phyloP scores from a whole-genome alignment of 2,888 invertebrate species.

The Rhagonycha lutea region DNA sequence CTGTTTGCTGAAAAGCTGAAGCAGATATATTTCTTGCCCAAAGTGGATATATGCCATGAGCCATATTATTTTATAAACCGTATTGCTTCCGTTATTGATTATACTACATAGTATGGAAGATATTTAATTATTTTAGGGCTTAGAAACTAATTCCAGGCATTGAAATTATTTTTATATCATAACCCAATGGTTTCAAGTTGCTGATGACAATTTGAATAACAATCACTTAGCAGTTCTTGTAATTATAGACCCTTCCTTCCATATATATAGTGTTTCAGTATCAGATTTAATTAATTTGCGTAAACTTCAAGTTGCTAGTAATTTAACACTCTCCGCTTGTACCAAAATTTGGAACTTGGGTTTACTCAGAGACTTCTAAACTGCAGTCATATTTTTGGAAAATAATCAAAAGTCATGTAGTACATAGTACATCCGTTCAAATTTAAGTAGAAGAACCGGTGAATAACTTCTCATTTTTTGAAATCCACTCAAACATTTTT shows the following conservation, averaged over 20 bases:
- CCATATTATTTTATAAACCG: background rate
- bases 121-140: background rate
- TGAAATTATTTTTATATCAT: background rate
- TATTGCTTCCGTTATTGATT: background rate
- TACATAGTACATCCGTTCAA: background rate
- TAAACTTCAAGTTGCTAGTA: background rate
- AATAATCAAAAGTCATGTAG: too few species aligned
- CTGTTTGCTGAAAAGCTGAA: conserved; percentile 9
- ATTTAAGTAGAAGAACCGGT: background rate
- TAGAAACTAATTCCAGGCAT: background rate
- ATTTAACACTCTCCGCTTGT: background rate
- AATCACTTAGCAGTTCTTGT: background rate
- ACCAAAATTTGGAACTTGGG: background rate
- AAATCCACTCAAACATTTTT: background rate
- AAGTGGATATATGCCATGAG: background rate
- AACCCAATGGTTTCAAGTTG: background rate
- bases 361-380: too few species aligned
- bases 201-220: background rate
- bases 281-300: background rate
- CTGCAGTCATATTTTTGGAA: too few species aligned
- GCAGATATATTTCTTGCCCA: background rate
- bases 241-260: background rate
- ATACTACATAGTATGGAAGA: background rate
- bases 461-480: background rate
- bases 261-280: background rate